phyloP scores from a whole-genome alignment of 2,888 invertebrate genomes.

The Amphimallon solstitiale region DNA sequence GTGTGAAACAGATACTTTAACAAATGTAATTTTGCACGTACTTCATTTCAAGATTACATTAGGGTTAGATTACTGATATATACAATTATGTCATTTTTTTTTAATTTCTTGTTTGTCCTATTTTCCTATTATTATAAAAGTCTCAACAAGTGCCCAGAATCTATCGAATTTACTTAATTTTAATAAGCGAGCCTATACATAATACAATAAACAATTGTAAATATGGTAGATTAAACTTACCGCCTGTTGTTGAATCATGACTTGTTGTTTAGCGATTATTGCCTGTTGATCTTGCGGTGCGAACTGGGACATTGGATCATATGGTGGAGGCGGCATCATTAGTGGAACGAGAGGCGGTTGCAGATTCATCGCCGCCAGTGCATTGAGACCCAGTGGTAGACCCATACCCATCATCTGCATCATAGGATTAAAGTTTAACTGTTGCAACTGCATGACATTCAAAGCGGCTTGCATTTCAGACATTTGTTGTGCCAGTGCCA shows the following conservation, averaged over 20 bases:
- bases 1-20: no score
- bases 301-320: conserved; percentile 74
- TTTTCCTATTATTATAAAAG: no score
- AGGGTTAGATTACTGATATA: no score
- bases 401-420: conserved; percentile 90
- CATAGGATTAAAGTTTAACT: conserved; percentile 89
- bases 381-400: conserved; percentile 81
- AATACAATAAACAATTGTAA: not conserved
- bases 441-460: conserved; percentile 86
- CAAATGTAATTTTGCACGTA: no score
- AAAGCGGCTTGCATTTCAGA: conserved; percentile 87
- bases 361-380: conserved; percentile 92
- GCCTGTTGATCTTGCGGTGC: conserved; percentile 65
- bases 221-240: conserved; percentile 60
- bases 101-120: no score
- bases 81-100: no score
- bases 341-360: conserved; percentile 91
- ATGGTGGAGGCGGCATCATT: conserved; percentile 87
- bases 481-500: conserved; percentile 77
- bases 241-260: conserved; percentile 75
- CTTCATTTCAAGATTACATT: no score
- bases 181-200: no score
- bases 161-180: no score
- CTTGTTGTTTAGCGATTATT: conserved; percentile 76
- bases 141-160: no score